Evolutionary conservation across 2,797 vertebrate species (phyloP).

Genomic region (Liparis tanakae): DNA sequence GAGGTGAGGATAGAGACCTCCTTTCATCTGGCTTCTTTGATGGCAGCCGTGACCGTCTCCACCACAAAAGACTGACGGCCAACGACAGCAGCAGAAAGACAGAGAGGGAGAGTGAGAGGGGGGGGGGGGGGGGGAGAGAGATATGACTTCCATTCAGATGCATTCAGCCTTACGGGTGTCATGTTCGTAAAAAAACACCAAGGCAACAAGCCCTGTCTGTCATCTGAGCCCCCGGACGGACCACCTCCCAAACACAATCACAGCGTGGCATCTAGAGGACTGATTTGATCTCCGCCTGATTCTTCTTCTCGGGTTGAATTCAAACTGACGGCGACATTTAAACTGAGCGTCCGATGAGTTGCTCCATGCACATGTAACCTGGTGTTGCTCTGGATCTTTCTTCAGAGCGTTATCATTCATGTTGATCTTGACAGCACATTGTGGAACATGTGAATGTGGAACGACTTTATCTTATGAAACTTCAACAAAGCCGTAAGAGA

Average conservation of each 20-base stretch:
- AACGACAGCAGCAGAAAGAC: slow-evolving; percentile 60
- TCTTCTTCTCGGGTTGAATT: slow-evolving; percentile 30
- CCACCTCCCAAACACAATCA: slow-evolving; percentile 63
- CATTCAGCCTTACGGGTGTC: slow-evolving; percentile 74
- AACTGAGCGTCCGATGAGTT: slow-evolving; percentile 22
- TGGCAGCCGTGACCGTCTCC: slow-evolving; percentile 69
- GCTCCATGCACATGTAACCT: neutral
- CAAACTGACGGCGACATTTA: slow-evolving; percentile 26
- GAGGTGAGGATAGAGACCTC: slow-evolving; percentile 79
- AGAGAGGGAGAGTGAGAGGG: slow-evolving; percentile 32
- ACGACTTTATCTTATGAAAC: slow-evolving; percentile 3
- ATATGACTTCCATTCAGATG: slow-evolving; percentile 69
- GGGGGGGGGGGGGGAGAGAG: slow-evolving; percentile 1
- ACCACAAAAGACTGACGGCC: slow-evolving; percentile 76
- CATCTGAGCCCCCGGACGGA: slow-evolving; percentile 56
- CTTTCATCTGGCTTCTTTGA: slow-evolving; percentile 82
- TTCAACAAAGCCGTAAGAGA: slow-evolving; percentile 4
- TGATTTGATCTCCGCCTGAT: slow-evolving; percentile 33
- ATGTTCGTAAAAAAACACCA: slow-evolving; percentile 63
- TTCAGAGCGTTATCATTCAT: slow-evolving; percentile 10
- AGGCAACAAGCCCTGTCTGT: slow-evolving; percentile 67
- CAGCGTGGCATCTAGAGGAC: slow-evolving; percentile 39
- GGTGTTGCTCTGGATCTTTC: neutral
- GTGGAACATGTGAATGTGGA: slow-evolving; percentile 7
- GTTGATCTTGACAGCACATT: neutral